Percentiles rank a stretch among this genome's conserved stretches.
phyloP scores from a whole-genome alignment of 2,113 vertebrate genomes.

The Brevimyrus niger region DNA sequence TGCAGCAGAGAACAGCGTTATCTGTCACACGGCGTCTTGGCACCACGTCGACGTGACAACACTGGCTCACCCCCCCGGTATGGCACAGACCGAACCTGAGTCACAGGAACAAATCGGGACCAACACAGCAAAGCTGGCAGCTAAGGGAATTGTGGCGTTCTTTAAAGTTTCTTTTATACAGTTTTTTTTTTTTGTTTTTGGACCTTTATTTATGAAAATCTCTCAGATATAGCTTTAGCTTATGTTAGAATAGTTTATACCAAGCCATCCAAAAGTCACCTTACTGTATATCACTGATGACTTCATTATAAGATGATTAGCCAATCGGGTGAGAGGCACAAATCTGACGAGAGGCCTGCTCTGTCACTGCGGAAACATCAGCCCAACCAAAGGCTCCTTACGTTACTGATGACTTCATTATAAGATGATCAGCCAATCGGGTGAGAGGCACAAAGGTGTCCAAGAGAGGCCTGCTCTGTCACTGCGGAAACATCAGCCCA shows the following conservation, averaged over 20 bases:
- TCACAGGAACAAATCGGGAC: neutral
- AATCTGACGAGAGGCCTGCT: neutral
- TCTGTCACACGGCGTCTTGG: neutral
- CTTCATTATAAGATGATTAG: neutral
- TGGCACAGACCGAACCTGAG: neutral
- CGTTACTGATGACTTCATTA: neutral
- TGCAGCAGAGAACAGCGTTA: neutral
- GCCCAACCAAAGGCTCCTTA: neutral
- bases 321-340: neutral
- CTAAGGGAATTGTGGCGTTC: neutral
- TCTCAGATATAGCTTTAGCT: neutral
- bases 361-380: slow-evolving; percentile 2
- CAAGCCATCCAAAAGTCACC: neutral
- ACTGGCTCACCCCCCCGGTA: neutral
- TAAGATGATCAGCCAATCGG: neutral
- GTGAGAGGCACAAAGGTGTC: neutral
- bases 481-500: neutral
- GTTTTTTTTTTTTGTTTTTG: neutral
- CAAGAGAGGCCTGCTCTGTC: neutral
- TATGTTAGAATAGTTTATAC: neutral
- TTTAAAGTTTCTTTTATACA: neutral
- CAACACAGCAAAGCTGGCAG: neutral
- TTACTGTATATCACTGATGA: neutral
- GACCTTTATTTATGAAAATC: neutral
- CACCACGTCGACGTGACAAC: neutral